Conservation (phyloP, 2,797 vertebrate species). For the Morus bassanus region DNA sequence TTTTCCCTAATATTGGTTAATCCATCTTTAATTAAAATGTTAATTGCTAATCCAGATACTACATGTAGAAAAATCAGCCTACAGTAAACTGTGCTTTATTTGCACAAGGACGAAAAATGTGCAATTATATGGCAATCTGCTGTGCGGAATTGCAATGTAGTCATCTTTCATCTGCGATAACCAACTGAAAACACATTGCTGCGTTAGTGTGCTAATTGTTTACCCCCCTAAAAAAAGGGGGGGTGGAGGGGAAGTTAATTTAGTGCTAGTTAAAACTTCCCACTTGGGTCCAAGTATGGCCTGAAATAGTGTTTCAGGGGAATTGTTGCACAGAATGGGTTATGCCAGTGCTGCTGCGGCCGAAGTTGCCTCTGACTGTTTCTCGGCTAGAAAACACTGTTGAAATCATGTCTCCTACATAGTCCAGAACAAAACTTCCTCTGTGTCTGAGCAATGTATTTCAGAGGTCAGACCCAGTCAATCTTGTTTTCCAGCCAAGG, state of each 20-base stretch:
- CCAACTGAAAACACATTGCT: not conserved
- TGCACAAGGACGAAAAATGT: not conserved
- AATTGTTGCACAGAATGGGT: not conserved
- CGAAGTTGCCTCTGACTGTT: not conserved
- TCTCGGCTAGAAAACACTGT: not conserved
- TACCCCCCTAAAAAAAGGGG: not conserved
- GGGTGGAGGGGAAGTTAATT: fast-evolving
- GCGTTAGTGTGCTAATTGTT: not conserved
- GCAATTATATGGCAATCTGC: not conserved
- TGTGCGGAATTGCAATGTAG: not conserved
- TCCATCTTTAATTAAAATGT: constrained; percentile 66
- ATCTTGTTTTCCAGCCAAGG: not conserved
- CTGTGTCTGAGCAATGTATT: not conserved
- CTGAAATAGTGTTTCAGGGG: not conserved
- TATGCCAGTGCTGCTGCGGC: not conserved
- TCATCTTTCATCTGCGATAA: not conserved
- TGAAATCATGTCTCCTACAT: not conserved
- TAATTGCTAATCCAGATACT: constrained; percentile 54
- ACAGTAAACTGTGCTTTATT: constrained; percentile 3
- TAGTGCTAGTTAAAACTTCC: not conserved
- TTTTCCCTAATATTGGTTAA: constrained; percentile 62
- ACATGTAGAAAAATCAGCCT: not conserved
- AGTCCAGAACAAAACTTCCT: constrained; percentile 1
- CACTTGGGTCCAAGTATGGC: not conserved
- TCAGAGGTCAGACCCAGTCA: not conserved